Percentiles rank a stretch among this genome's conserved stretches.
phyloP scores from a whole-genome alignment of 2,888 invertebrate species.

The Agapostemon virescens region DNA sequence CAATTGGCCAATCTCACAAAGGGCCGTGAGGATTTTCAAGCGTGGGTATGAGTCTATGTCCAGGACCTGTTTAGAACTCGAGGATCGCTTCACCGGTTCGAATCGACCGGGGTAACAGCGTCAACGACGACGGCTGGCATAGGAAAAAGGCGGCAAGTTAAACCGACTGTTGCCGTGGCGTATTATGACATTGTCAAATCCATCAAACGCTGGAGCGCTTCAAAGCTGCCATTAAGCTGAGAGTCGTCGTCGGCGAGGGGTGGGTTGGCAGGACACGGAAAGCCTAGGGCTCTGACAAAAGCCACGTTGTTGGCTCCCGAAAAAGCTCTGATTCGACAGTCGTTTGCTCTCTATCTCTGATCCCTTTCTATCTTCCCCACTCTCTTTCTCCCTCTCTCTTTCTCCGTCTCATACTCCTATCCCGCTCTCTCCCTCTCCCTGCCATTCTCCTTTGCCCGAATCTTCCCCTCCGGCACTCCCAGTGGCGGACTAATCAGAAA shows the following conservation, averaged over 20 bases:
- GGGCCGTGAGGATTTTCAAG: slow-evolving; percentile 53
- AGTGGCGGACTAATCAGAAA: slow-evolving; percentile 51
- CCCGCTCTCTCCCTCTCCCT: neutral
- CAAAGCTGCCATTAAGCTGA: slow-evolving; percentile 69
- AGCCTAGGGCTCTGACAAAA: slow-evolving; percentile 59
- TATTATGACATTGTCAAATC: slow-evolving; percentile 73
- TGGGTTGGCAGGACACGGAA: slow-evolving; percentile 30
- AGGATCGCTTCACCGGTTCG: slow-evolving; percentile 17
- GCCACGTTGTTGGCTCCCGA: slow-evolving; percentile 52
- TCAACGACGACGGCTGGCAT: slow-evolving; percentile 2
- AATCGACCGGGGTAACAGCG: slow-evolving; percentile 10
- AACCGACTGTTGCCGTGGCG: slow-evolving; percentile 59
- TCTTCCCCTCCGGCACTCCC: neutral
- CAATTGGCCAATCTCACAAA: slow-evolving; percentile 73
- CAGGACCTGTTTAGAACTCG: slow-evolving; percentile 52
- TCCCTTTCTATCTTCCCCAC: neutral
- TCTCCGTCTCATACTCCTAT: neutral
- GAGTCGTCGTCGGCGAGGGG: slow-evolving; percentile 39
- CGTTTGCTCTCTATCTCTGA: slow-evolving; percentile 36
- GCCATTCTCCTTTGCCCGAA: neutral
- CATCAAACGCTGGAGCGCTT: slow-evolving; percentile 73
- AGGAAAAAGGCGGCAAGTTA: slow-evolving; percentile 49
- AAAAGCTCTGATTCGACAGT: slow-evolving; percentile 57
- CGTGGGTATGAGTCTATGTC: slow-evolving; percentile 28
- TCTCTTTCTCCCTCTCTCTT: neutral